phyloP scores from a whole-genome alignment of 2,113 vertebrate species.

The Vidua chalybeata region DNA sequence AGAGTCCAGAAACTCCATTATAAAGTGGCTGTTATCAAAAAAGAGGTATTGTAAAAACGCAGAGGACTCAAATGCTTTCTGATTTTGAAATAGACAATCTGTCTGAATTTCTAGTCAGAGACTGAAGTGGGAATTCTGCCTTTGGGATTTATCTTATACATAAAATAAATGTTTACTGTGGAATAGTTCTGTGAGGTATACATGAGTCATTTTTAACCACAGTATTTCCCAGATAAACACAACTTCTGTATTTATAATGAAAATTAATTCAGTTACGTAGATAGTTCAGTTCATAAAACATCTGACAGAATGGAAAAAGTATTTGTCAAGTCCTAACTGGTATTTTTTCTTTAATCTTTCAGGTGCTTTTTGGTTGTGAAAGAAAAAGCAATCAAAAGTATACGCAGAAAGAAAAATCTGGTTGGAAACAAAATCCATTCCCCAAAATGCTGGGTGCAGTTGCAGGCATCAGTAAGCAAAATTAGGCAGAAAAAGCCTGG shows the following conservation, averaged over 20 bases:
- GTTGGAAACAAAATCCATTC: background rate
- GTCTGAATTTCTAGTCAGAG: constrained; percentile 10
- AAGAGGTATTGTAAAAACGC: constrained; percentile 7
- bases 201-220: constrained; percentile 35
- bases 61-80: background rate
- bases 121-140: background rate
- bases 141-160: background rate
- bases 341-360: background rate
- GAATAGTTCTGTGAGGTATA: background rate
- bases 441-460: background rate
- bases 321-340: constrained; percentile 58
- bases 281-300: constrained; percentile 15
- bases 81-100: constrained; percentile 1
- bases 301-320: constrained; percentile 46
- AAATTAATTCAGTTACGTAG: constrained; percentile 9
- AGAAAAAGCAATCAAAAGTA: background rate
- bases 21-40: background rate
- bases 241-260: constrained; percentile 35
- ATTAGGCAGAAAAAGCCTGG: background rate
- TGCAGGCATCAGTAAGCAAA: background rate
- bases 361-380: background rate
- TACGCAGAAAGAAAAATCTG: background rate
- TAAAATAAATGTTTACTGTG: constrained; percentile 2
- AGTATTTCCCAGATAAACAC: constrained; percentile 42
- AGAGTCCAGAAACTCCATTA: background rate